Base-by-base conservation (phyloP, 2,113 vertebrate genomes). In the Eidolon helvum region DNA sequence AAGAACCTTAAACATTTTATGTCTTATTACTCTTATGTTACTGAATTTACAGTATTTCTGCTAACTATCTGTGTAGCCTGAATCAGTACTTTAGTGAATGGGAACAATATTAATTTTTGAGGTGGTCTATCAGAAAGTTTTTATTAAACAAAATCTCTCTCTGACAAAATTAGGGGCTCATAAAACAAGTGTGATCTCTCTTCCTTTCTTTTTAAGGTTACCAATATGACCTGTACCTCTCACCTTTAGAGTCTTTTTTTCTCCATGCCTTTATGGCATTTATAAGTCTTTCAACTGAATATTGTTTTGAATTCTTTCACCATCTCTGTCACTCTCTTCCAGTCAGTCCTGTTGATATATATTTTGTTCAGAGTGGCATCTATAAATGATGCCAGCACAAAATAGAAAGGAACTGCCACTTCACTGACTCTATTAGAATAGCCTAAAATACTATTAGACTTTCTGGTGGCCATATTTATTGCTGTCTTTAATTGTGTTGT, bases 91-190 rank as follows among this genome's bases (percentile, higher is more conserved):
- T 78, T 68, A 90, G 33, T 87, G 45, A 91, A 87, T 30, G 10
- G 35, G 16, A 96, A 35, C 59, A 72, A 72, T 40, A 71, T 10
- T 59, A 61, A 5, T 40, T 78, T 83, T 77, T 71, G 30, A 74
- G 16, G 35, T 87, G 15, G 9, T 55, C 5, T 90, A 77, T 74
- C 57, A 28, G 10, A 69, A 68, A 66, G n/a, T 38, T 91, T 10
- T 84, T 92, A 91, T 55, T 69, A 75, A 90, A 30, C 15, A 74
- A 87, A 92, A 83, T 91, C 10, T 96, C 45, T 92, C 38, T 78
- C n/a, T 38, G 4, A 38, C 35, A 86, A 72, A 82, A 26, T 6
- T 84, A n/a, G 4, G n/a, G 18, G 18, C 5, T 6, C 7, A 10
- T 84, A 59, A 93, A 91, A 50, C 22, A 77, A 63, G 18, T 38